Base-by-base conservation (phyloP, 1,140 invertebrate genomes). In the Helicoverpa armigera region DNA sequence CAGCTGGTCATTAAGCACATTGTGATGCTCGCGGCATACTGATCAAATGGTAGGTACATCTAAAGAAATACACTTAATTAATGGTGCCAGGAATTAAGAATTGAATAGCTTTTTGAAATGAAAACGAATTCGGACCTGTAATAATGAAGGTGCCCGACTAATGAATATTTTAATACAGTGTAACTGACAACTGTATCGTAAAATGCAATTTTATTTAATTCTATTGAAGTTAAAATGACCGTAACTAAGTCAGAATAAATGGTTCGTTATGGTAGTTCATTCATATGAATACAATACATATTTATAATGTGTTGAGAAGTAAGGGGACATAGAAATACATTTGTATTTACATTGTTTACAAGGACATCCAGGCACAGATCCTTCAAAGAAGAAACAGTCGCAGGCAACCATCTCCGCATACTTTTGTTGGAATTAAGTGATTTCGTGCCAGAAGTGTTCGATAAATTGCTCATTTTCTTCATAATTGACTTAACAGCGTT, bases 301-400 rank as follows among this genome's bases (percentile, higher is more conserved):
- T 18, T 18, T 18, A 58, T 58, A 11, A 11, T 58, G 56, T 58
- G 35, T 43, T 43, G 35, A 5, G 35, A 43, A 43, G 5, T 5
- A 7, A 7, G 35, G 4, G 5, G 35, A 43, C 35, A 35, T 43
- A 43, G 35, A 43, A 43, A 43, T 43, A 43, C 35, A 43, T 43
- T 43, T 9, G 35, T 10, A 14, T 23, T 72, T 72, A 91, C 90
- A 84, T 92, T 87, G 5, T 84, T 78, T 11, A 92, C 82, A 12
- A 92, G 79, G 16, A 91, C 82, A 79, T 92, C 85, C 82, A 92
- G 78, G 58, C 91, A 90, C 18, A 93, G 60, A 63, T 92, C 85
- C 79, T 88, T 91, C 54, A 93, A 80, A 11, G 78, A 56, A 1
- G 83, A 81, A n/a, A 93, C 85, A 2, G 78, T 11, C 13, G 74